Base-by-base conservation (phyloP, 2,888 invertebrate species). In the Ctenicera cuprea region DNA sequence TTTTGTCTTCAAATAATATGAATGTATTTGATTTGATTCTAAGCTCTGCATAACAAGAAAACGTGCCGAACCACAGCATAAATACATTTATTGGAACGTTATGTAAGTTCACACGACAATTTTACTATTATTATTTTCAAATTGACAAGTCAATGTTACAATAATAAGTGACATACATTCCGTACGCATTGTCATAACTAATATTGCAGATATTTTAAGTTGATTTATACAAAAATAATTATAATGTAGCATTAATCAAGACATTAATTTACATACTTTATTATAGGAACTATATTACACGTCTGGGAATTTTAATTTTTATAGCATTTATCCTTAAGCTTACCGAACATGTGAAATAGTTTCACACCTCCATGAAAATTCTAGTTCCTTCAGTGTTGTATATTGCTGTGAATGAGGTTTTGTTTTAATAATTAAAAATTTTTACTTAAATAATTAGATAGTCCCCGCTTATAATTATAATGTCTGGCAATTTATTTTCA, bases 271-370 rank as follows among this genome's bases (percentile, higher is more conserved):
- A 38, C 66, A 71, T 66, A 59, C 7, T 63, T 69, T 69, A 61
- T 62, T 22, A n/a, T 30, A 7, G 11, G 7, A 22, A 18, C 41
- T 16, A 18, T 45, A 26, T 20, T 71, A 54, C 26, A 33, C 54
- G 59, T 65, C 71, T 66, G 65, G 57, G 65, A 71, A 71, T 65
- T 59, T 45, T 26, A 26, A 18, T 71, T 71, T 71, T 71, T 71
- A 64, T 71, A 61, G 45, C 59, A 66, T 71, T 50, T 71, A 65
- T 41, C 65, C 66, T 43, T 33, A 66, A 71, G 71, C 64, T 37
- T 20, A 16, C 50, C 20, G 63, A 62, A 41, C 37, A 45, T 4
- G 61, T 30, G 18, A 37, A 61, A 50, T 54, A 41, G 57, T 66
- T 65, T 71, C 65, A 66, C 71, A 66, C 71, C 61, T 66, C 30